A percentile compares a stretch with the other conserved stretches of the same genome.
These are phyloP conservation scores for Xiphorhynchus erythropygius DNA, from an alignment of 2,797 vertebrate genomes.

Conservation along the genomic window DNA sequence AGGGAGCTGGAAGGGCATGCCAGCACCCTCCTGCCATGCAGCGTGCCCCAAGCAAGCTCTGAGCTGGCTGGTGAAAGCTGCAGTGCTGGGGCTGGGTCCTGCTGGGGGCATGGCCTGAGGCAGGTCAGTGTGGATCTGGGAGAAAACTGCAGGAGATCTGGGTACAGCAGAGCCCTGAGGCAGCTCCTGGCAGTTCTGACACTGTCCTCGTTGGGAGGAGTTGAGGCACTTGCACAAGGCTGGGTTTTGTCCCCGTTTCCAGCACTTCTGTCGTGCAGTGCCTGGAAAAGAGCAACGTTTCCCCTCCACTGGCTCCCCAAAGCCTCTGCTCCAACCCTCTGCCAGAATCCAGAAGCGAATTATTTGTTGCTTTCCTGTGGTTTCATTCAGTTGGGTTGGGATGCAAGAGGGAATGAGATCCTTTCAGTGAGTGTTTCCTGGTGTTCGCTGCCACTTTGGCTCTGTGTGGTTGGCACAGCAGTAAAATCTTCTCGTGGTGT, in stretches of 20 bases:
- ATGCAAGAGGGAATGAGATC: not conserved
- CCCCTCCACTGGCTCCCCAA: not conserved
- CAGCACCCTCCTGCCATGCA: accelerated
- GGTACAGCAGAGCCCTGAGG: accelerated
- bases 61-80: not conserved
- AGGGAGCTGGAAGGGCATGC: not conserved
- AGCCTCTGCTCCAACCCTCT: not conserved
- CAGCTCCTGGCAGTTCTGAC: not conserved
- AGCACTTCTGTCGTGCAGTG: accelerated
- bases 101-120: accelerated
- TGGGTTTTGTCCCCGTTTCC: not conserved
- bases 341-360: not conserved
- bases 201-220: accelerated
- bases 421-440: not conserved
- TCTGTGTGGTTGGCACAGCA: not conserved
- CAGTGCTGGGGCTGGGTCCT: accelerated
- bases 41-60: not conserved
- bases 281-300: not conserved
- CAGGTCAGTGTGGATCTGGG: not conserved
- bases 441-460: not conserved
- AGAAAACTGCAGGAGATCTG: not conserved
- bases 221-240: no score
- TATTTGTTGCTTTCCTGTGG: not conserved
- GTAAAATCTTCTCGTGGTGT: not conserved
- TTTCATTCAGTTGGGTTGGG: not conserved